Percentiles rank a stretch among this genome's conserved stretches.
These are phyloP conservation scores for Melanaphis sacchari DNA, from an alignment of 1,140 invertebrate species.

Conservation along the genomic window DNA sequence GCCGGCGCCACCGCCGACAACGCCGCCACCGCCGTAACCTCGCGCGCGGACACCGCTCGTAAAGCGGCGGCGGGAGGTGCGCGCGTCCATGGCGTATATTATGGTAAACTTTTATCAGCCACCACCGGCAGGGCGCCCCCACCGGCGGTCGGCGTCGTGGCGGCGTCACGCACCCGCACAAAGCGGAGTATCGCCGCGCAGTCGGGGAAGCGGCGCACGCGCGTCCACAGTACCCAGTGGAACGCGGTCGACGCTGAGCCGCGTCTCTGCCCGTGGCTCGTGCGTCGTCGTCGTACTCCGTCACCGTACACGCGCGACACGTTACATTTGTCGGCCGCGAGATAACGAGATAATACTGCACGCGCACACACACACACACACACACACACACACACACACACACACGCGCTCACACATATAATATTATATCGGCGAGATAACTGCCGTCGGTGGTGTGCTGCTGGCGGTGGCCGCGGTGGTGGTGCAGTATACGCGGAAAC, in stretches of 20 bases:
- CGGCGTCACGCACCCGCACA: slow-evolving; percentile 54
- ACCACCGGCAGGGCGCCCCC: background rate
- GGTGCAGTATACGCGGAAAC: background rate
- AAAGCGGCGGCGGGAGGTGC: background rate
- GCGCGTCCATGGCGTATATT: slow-evolving; percentile 18
- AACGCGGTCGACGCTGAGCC: slow-evolving; percentile 43
- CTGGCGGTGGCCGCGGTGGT: background rate
- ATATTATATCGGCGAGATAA: slow-evolving; percentile 4
- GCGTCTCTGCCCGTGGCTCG: background rate
- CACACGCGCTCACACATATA: background rate
- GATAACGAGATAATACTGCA: slow-evolving; percentile 45
- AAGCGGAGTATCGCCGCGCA: background rate
- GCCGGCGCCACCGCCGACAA: background rate
- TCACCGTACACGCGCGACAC: slow-evolving; percentile 27
- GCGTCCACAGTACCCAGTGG: slow-evolving; percentile 45
- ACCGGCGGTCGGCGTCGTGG: background rate
- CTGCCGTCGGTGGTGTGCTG: background rate
- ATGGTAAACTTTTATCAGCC: slow-evolving; percentile 55
- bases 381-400: background rate
- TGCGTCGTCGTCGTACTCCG: slow-evolving; percentile 21
- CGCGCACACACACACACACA: background rate
- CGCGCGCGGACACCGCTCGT: background rate
- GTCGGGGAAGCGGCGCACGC: slow-evolving; percentile 43
- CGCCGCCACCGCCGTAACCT: background rate
- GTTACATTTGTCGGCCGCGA: slow-evolving; percentile 17